Base-by-base conservation (phyloP, 2,888 invertebrate genomes). In the Plagodis dolabraria region DNA sequence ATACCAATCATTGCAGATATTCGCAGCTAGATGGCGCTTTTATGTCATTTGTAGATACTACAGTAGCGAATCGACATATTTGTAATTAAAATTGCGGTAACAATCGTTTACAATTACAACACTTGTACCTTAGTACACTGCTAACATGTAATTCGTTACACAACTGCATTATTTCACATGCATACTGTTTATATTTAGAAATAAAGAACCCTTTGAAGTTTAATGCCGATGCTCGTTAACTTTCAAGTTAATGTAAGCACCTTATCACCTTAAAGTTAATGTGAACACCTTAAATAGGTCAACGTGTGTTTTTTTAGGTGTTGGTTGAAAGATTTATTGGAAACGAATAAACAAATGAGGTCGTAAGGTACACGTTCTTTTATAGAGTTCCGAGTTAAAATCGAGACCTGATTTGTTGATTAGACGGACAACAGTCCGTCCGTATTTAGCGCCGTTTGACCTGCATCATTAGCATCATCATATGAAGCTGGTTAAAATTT, bases 321-420 rank as follows among this genome's bases (percentile, higher is more conserved):
- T 53, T 34, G 6, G 33, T 57, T 38, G 53, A 49, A 53, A 53
- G 44, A 44, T 38, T 47, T 44, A 33, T 52, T 38, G 52, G 33
- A 48, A 42, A 43, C n/a, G 58, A 2, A 22, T 58, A 49, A 58
- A 58, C 58, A 42, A 58, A 58, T 56, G 56, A 48, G 53, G 53
- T 46, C 12, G 47, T 8, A 33, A 36, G 36, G 7, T 36, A 36
- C 5, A 22, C 22, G 4, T 22, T 22, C 22, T 22, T 22, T 22
- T 22, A 2, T 22, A 22, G 4, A 4, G 22, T 4, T 22, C 22
- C 1, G 1, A 2, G 22, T 22, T 22, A 22, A 22, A 22, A 22
- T 2, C 1, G 22, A 4, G 22, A 4, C 22, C 22, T 4, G 22
- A 22, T 22, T 22, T 4, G 4, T 22, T 22, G 4, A 22, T 22